phyloP scores from a whole-genome alignment of 2,888 invertebrate species.

The Xestia xanthographa region DNA sequence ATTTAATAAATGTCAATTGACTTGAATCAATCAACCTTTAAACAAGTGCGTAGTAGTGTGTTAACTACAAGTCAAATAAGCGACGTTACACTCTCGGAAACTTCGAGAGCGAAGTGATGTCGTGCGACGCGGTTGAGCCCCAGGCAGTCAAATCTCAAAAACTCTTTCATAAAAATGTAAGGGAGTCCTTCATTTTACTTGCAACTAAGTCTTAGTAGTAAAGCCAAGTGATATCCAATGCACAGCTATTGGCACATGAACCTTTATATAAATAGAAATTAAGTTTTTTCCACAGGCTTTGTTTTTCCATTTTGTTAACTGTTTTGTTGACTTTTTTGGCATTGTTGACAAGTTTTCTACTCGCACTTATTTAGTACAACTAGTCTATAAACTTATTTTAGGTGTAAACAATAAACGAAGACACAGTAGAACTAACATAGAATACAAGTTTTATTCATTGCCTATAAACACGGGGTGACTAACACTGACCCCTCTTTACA shows the following conservation, averaged over 20 bases:
- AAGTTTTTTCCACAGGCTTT: background rate
- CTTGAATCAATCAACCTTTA: conserved; percentile 3
- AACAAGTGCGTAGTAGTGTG: conserved; percentile 14
- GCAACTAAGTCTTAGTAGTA: background rate
- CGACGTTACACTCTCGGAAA: background rate
- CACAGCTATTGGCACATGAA: background rate
- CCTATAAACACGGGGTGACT: background rate
- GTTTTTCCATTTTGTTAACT: too few species aligned
- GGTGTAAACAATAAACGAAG: background rate
- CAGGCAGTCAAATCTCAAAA: background rate
- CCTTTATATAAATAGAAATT: background rate
- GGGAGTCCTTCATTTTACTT: background rate
- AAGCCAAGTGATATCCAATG: background rate
- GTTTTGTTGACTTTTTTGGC: too few species aligned
- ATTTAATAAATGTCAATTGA: background rate
- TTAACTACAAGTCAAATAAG: background rate
- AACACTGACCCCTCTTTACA: background rate
- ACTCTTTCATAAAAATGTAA: background rate
- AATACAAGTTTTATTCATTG: background rate
- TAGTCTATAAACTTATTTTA: background rate
- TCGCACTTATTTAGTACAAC: background rate
- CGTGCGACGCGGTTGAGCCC: background rate
- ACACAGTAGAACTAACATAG: background rate
- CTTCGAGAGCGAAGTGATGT: background rate
- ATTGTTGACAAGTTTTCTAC: background rate